Percentiles rank a stretch among this genome's conserved stretches.
Conservation (phyloP, 2,113 vertebrate genomes). For the Protobothrops flavoviridis region DNA sequence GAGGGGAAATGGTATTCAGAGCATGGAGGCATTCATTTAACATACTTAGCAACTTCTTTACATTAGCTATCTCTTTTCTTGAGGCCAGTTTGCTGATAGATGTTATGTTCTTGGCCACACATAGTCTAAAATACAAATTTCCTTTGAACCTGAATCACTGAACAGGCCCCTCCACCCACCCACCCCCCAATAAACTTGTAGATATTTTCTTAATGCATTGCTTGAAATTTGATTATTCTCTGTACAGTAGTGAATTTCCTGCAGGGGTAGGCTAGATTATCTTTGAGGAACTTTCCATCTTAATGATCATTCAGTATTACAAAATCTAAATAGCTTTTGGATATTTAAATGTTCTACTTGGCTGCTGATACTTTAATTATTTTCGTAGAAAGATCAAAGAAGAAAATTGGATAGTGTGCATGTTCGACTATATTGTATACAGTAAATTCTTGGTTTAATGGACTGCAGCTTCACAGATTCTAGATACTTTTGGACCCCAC, state of each 20-base stretch:
- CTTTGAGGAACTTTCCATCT: neutral
- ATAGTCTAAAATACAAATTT: neutral
- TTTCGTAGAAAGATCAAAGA: neutral
- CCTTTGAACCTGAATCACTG: neutral
- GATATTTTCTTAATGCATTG: neutral
- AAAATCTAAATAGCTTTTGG: neutral
- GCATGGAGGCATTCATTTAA: neutral
- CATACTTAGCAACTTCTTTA: neutral
- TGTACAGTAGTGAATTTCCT: neutral
- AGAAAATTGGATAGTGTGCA: neutral
- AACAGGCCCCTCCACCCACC: neutral
- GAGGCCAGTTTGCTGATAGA: neutral
- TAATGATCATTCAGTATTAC: neutral
- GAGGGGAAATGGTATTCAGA: neutral
- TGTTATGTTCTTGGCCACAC: neutral
- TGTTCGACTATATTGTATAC: neutral
- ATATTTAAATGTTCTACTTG: neutral
- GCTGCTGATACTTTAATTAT: neutral
- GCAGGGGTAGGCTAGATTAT: neutral
- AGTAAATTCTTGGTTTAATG: neutral
- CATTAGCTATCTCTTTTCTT: neutral
- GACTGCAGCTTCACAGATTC: neutral
- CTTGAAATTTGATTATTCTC: neutral
- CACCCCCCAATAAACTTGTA: neutral
- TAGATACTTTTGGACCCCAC: neutral